Evolutionary conservation across 2,888 invertebrate genomes (phyloP).

Genomic region (Pantelozetes paolii): DNA sequence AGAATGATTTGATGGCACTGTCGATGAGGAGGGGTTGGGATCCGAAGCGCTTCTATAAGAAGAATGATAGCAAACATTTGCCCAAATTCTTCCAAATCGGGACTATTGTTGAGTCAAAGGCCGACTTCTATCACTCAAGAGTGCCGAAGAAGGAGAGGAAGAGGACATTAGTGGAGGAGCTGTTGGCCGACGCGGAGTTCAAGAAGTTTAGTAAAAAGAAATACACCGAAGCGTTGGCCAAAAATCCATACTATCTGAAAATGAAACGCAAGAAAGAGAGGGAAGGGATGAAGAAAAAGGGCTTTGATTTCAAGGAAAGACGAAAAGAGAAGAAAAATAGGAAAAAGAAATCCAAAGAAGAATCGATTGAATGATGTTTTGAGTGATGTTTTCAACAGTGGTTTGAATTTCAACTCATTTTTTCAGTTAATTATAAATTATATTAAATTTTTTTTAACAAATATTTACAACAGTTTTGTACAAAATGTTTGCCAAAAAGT

Average conservation of each 20-base stretch:
- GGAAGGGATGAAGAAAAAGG: background rate
- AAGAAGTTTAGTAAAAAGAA: slow-evolving; percentile 59
- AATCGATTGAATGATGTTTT: too few relatives aligned
- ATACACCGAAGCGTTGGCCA: slow-evolving; percentile 32
- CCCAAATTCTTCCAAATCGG: slow-evolving; percentile 89
- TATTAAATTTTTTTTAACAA: too few relatives aligned
- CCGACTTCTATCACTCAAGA: slow-evolving; percentile 79
- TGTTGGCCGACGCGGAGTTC: slow-evolving; percentile 81
- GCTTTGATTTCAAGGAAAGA: background rate
- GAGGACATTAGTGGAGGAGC: slow-evolving; percentile 84
- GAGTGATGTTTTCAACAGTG: too few relatives aligned
- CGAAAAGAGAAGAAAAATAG: slow-evolving; percentile 5
- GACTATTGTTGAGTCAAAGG: slow-evolving; percentile 67
- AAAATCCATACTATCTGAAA: slow-evolving; percentile 26
- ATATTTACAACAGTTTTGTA: too few relatives aligned
- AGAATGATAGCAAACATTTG: slow-evolving; percentile 66
- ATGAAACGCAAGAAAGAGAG: slow-evolving; percentile 24
- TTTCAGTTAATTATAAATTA: too few relatives aligned
- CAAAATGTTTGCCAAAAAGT: too few relatives aligned
- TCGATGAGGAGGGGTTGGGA: slow-evolving; percentile 88
- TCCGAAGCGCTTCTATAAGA: slow-evolving; percentile 91
- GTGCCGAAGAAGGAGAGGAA: slow-evolving; percentile 80
- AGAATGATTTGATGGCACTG: slow-evolving; percentile 78
- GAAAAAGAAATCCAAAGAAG: too few relatives aligned
- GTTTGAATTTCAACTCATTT: too few relatives aligned